Base-by-base conservation (phyloP, 2,797 vertebrate species). In the Gymnoscopelus braueri region DNA sequence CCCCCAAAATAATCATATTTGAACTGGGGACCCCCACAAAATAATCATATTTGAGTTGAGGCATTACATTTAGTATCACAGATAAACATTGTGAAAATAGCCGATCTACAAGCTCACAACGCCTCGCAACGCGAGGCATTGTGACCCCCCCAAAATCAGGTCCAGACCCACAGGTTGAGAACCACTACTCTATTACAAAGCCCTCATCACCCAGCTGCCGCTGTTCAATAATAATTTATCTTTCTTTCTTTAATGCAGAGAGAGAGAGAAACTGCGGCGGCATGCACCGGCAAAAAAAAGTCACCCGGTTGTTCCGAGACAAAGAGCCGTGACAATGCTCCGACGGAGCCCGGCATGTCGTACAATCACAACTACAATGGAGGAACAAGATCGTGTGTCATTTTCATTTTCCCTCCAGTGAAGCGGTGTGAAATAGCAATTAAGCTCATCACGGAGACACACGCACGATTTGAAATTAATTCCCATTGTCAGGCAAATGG, bases 391-490 rank as follows among this genome's bases (percentile, higher is more conserved):
- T 79, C 76, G 83, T 70, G 68, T 68, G 75, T 83, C 78, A 68
- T 75, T 71, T 83, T 84, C 65, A 77, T 81, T 86, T 85, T 65
- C 74, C 77, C 80, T 64, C 51, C 74, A 71, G 77, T 66, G 77
- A 78, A 85, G 75, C 65, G 51, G 74, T 53, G 69, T 81, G 80
- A 84, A 87, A 90, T 8, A 81, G 82, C 86, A 88, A 90, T 90
- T 88, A 83, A 9, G 26, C 66, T 86, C 81, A 89, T 89, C 78
- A 72, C 63, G 58, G 74, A 82, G 72, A 84, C 66, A 5, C 77
- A 69, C 2, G 53, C 49, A 14, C 64, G 67, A 84, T 83, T 80
- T 83, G 79, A 88, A 87, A 87, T 89, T 60, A 82, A 89, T 89
- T 80, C 81, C 74, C 63, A 76, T 88, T 88, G 85, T 89, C 76